Evolutionary conservation across 2,888 invertebrate species (phyloP), one percentile per base, ranked within the genome.

Genomic region (Melanostoma scalare): DNA sequence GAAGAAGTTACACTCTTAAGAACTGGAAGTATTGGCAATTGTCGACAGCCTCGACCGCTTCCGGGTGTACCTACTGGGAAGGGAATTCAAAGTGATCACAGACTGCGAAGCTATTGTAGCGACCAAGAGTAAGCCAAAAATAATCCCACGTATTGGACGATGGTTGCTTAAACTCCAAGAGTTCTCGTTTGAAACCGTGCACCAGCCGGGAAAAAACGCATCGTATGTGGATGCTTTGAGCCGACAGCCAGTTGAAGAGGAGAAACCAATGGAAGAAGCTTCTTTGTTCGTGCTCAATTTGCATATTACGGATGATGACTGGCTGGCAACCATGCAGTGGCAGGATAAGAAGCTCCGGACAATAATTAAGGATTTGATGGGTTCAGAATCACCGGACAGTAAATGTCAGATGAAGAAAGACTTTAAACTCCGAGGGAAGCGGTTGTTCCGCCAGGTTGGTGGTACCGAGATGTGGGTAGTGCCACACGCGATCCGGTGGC

Each of bases 111-210:
- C 73, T 50, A 78, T 52, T 68, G 72, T 44, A 52, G 55, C 20
- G 60, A 72, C 30, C 35, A 31, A 40, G 4, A 58, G 42, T 10
- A 76, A 68, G 33, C 30, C 53, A 1, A 93, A 92, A 20, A 92
- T 91, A 5, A 91, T 90, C 86, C 93, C 93, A n/a, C 92, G 86
- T 0, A 87, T 87, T 0, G 92, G 93, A 46, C 92, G 90, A 9
- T 73, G 72, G 52, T 72, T 56, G 75, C 52, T 75, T 4, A 75
- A 58, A 36, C 40, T 75, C 0, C 52, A 58, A 36, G 76, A 48
- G 31, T 68, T 76, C 33, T 46, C 40, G 3, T 69, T 61, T n/a
- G 46, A 10, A 3, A 58, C 42, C 2, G n/a, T 48, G 20, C 65
- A 65, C 36, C 55, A 46, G 42, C 44, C 63, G 6, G 63, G 63